phyloP scores from a whole-genome alignment of 2,113 vertebrate species.

The Pterocles burchelli region DNA sequence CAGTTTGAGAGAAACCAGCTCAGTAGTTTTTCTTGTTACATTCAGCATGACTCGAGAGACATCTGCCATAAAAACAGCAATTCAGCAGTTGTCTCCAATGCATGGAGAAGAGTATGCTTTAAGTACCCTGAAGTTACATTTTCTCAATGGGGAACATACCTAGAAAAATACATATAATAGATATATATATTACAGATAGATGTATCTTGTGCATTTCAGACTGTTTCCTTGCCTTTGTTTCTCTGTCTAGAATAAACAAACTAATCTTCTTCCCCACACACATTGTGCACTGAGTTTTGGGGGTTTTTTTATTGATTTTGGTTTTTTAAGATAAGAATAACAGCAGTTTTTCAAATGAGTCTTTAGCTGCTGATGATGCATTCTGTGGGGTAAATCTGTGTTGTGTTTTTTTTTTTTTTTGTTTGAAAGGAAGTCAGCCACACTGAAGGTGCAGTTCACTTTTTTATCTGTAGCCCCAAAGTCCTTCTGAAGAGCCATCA shows the following conservation, averaged over 20 bases:
- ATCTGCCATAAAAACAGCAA: background rate
- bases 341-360: background rate
- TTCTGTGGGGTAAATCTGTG: background rate
- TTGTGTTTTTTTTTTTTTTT: background rate
- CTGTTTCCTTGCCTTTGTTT: background rate
- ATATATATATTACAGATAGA: background rate
- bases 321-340: background rate
- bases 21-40: background rate
- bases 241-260: background rate
- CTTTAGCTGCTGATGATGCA: background rate
- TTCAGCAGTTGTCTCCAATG: background rate
- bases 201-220: background rate
- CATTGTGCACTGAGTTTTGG: background rate
- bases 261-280: background rate
- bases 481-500: background rate
- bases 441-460: background rate
- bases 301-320: background rate
- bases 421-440: background rate
- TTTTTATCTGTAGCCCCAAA: background rate
- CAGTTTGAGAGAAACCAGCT: background rate
- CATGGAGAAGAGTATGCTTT: background rate
- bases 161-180: background rate
- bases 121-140: background rate
- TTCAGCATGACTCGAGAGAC: background rate
- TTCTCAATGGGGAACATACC: background rate